phyloP scores from a whole-genome alignment of 2,113 vertebrate genomes.

The Noctilio leporinus region DNA sequence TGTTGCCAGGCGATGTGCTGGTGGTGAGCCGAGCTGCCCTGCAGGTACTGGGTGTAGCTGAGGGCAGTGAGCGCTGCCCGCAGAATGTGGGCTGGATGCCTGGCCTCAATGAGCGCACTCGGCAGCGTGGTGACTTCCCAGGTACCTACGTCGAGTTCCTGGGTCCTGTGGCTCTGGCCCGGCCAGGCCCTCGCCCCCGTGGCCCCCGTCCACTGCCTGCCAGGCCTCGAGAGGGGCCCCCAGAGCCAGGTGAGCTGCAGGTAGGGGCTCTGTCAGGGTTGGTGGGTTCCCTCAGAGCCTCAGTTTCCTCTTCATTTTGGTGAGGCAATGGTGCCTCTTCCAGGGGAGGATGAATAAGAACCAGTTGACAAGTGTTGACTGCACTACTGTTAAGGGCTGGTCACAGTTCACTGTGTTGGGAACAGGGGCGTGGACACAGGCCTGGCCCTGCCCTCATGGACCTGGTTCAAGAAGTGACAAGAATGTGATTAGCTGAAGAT shows the following conservation, averaged over 20 bases:
- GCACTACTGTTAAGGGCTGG: background rate
- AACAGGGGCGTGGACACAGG: background rate
- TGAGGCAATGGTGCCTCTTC: background rate
- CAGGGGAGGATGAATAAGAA: background rate
- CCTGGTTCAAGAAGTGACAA: background rate
- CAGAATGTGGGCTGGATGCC: constrained; percentile 91
- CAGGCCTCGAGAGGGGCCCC: constrained; percentile 79
- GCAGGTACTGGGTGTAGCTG: constrained; percentile 85
- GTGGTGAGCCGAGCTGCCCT: constrained; percentile 90
- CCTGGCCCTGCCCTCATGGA: background rate
- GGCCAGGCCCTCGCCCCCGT: constrained; percentile 84
- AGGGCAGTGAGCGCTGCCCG: constrained; percentile 86
- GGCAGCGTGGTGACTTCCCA: constrained; percentile 92
- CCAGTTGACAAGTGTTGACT: background rate
- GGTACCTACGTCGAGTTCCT: constrained; percentile 94
- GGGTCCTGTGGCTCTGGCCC: constrained; percentile 84
- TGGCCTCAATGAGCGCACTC: constrained; percentile 91
- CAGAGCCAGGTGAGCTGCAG: constrained; percentile 80
- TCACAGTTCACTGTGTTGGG: background rate
- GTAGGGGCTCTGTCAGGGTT: background rate
- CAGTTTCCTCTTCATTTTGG: background rate
- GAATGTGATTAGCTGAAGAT: background rate
- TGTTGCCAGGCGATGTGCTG: constrained; percentile 88
- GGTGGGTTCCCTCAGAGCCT: fast-evolving
- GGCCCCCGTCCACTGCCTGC: constrained; percentile 89